Conservation (phyloP, 53 echinoderm and acorn worm genomes). For the Astropecten irregularis region DNA sequence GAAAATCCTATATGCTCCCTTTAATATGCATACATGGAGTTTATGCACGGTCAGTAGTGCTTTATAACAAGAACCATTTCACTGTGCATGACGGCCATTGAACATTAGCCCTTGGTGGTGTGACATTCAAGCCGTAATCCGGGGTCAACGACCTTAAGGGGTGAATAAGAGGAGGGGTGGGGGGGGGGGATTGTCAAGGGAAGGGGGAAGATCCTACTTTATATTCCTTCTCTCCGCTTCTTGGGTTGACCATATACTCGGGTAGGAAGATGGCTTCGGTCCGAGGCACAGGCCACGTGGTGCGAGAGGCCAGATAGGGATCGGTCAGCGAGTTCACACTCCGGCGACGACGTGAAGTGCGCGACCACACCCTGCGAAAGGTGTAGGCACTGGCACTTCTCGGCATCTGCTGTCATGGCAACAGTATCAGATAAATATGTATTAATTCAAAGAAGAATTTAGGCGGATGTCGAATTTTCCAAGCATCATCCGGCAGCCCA, state of each 20-base stretch:
- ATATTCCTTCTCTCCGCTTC: conserved; percentile 86
- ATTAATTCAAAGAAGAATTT: neutral
- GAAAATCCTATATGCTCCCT: too few species aligned
- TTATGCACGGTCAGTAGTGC: too few species aligned
- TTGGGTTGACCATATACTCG: conserved; percentile 93
- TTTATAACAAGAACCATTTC: too few species aligned
- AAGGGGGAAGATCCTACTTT: conserved; percentile 75
- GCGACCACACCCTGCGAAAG: conserved; percentile 93
- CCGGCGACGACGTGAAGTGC: conserved; percentile 83
- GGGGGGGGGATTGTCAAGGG: neutral
- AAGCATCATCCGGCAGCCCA: too few species aligned
- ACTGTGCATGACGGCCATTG: too few species aligned
- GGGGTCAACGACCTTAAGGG: too few species aligned
- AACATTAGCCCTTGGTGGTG: too few species aligned
- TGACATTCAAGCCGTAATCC: too few species aligned
- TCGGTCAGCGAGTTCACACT: conserved; percentile 88
- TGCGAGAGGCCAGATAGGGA: conserved; percentile 93
- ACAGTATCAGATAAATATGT: neutral
- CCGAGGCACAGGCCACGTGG: conserved; percentile 96
- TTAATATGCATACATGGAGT: too few species aligned
- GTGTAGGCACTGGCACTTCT: conserved; percentile 95
- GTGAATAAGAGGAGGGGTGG: neutral
- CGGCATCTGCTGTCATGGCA: conserved; percentile 64
- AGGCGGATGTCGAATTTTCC: too few species aligned
- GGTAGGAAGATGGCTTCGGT: conserved; percentile 97